phyloP scores from a whole-genome alignment of 2,797 vertebrate genomes.

The Kryptopterus vitreolus region DNA sequence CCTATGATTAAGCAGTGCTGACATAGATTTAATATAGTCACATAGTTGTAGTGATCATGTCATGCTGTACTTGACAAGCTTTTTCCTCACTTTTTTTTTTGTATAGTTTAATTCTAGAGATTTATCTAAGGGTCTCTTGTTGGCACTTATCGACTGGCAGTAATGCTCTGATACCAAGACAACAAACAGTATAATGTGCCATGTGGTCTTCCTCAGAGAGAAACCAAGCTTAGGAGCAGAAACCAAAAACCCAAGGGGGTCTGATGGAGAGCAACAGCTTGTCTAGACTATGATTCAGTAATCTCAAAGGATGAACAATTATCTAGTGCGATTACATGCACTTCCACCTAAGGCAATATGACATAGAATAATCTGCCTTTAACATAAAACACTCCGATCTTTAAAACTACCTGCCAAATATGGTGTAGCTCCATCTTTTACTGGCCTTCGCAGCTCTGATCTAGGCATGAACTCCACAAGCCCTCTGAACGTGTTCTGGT shows the following conservation, averaged over 20 bases:
- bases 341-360: slow-evolving; percentile 69
- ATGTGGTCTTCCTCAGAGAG: slow-evolving; percentile 51
- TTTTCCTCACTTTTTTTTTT: no score
- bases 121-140: slow-evolving; percentile 50
- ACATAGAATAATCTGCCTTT: slow-evolving; percentile 6
- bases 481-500: no score
- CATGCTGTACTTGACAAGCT: no score
- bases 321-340: slow-evolving; percentile 61
- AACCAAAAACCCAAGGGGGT: slow-evolving; percentile 55
- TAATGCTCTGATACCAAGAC: slow-evolving; percentile 67
- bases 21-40: not conserved
- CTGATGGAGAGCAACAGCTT: slow-evolving; percentile 62
- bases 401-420: no score
- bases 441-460: no score
- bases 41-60: not conserved
- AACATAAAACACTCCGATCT: not conserved
- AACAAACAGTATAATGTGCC: slow-evolving; percentile 69
- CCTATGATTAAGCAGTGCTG: not conserved
- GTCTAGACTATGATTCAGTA: slow-evolving; percentile 68
- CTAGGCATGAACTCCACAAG: no score
- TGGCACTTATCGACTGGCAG: slow-evolving; percentile 62
- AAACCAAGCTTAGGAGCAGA: slow-evolving; percentile 51
- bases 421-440: no score
- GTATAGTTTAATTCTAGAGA: slow-evolving; percentile 37
- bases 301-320: slow-evolving; percentile 61